phyloP scores from a whole-genome alignment of 1,140 invertebrate species.

The Tetragonula clypearis region DNA sequence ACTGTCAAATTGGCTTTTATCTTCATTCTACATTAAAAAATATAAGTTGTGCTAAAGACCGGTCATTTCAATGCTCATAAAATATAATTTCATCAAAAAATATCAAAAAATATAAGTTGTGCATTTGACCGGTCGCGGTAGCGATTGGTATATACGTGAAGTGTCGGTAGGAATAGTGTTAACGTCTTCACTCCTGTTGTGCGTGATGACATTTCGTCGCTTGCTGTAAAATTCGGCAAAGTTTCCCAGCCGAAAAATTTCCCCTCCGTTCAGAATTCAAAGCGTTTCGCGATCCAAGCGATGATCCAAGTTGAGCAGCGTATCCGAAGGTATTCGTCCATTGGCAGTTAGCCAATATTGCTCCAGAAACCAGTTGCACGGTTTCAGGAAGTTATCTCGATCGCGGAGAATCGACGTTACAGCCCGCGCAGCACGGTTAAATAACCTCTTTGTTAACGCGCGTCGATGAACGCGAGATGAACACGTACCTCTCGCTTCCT shows the following conservation, averaged over 20 bases:
- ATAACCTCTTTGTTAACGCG: conserved; percentile 58
- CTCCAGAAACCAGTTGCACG: conserved; percentile 56
- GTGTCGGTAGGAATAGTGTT: too few relatives aligned
- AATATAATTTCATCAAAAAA: too few relatives aligned
- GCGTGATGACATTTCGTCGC: neutral
- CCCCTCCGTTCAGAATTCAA: neutral
- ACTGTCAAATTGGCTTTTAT: too few relatives aligned
- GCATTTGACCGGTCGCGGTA: too few relatives aligned
- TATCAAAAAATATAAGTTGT: too few relatives aligned
- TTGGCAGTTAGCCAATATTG: conserved; percentile 68
- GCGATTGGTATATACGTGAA: too few relatives aligned
- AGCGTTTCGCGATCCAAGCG: neutral
- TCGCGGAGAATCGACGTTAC: conserved; percentile 58
- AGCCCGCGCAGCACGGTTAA: conserved; percentile 41
- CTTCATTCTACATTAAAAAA: too few relatives aligned
- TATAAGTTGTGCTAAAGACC: too few relatives aligned
- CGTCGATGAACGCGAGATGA: conserved; percentile 8
- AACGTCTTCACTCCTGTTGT: too few relatives aligned
- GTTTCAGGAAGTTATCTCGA: conserved; percentile 60
- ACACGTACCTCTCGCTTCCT: conserved; percentile 14
- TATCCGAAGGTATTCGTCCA: conserved; percentile 48
- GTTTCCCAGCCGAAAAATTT: neutral
- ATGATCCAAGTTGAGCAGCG: neutral
- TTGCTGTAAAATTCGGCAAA: neutral
- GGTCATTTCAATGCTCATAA: too few relatives aligned